Evolutionary conservation across 1,140 invertebrate species (phyloP).

Genomic region (Metopolophium dirhodum): DNA sequence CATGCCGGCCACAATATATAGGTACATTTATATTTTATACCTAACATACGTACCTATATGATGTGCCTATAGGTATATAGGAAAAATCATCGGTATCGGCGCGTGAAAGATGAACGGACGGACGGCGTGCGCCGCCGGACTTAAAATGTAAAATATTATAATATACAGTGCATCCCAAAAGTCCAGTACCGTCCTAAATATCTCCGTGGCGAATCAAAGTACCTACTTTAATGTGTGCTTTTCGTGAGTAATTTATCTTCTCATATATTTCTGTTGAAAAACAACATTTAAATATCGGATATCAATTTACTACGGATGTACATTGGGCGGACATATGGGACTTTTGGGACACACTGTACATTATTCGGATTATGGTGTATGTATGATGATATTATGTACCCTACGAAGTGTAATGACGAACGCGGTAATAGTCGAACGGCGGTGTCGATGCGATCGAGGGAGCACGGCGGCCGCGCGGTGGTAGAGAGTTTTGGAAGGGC

Average conservation of each 20-base stretch:
- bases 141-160: neutral
- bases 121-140: neutral
- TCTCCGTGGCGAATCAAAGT: neutral
- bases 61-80: no score
- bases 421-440: neutral
- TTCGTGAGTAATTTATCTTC: neutral
- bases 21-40: no score
- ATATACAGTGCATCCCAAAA: neutral
- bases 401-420: neutral
- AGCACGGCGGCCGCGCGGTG: no score
- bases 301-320: neutral
- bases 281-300: neutral
- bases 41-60: no score
- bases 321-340: no score
- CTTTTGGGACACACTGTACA: neutral
- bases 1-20: neutral
- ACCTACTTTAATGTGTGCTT: neutral
- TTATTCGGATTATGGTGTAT: neutral
- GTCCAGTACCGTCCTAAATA: neutral
- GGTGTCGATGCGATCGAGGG: no score
- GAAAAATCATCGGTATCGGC: neutral
- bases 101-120: neutral
- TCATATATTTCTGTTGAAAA: neutral
- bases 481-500: neutral
- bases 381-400: neutral